Conservation (phyloP, 2,797 vertebrate species). For the Phoeniculus purpureus region DNA sequence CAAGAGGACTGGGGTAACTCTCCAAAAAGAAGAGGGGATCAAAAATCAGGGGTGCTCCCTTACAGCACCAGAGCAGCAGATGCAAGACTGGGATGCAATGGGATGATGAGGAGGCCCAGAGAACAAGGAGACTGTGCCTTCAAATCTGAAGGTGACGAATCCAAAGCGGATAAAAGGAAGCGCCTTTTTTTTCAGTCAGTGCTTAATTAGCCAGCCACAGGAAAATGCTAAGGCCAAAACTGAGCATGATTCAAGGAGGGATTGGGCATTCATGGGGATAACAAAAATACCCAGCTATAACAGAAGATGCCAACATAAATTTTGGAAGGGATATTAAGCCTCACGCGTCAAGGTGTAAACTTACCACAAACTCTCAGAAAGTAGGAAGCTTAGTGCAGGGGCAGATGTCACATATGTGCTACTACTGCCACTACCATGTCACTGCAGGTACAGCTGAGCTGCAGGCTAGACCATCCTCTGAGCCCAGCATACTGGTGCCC, state of each 20-base stretch:
- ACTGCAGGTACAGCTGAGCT: not conserved
- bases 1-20: not conserved
- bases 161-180: constrained; percentile 41
- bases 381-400: not conserved
- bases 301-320: constrained; percentile 46
- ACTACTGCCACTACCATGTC: not conserved
- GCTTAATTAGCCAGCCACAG: constrained; percentile 60
- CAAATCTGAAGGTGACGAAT: not conserved
- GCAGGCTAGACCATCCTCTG: not conserved
- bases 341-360: constrained; percentile 58
- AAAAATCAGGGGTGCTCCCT: not conserved
- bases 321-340: constrained; percentile 56
- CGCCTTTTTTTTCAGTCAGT: not conserved
- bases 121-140: not conserved
- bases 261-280: constrained; percentile 18
- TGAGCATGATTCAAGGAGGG: constrained; percentile 5
- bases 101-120: not conserved
- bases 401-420: constrained; percentile 17
- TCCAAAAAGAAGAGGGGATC: not conserved
- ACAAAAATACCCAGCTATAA: constrained; percentile 54
- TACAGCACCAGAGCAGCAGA: rapidly evolving
- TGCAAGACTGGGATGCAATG: not conserved
- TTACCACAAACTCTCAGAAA: constrained; percentile 7
- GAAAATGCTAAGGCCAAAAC: constrained; percentile 56
- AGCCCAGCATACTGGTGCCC: constrained; percentile 1